Conservation (phyloP, 2,113 vertebrate genomes). For the Octodon degus region DNA sequence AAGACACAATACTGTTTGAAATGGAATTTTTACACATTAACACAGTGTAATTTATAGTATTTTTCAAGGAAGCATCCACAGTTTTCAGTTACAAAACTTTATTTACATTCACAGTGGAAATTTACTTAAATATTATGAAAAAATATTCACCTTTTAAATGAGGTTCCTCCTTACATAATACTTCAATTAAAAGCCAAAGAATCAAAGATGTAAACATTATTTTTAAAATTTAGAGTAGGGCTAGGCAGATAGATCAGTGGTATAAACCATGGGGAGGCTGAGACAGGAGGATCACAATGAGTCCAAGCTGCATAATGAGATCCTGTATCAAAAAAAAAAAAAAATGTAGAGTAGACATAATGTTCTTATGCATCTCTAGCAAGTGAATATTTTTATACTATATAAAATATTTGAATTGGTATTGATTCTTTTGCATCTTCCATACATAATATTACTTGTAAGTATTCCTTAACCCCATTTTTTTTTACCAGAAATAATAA, state of each 20-base stretch:
- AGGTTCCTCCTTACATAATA: background rate
- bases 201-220: conserved; percentile 4
- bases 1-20: background rate
- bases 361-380: background rate
- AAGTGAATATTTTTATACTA: conserved; percentile 54
- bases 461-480: conserved; percentile 45
- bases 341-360: conserved; percentile 22
- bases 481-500: conserved; percentile 24
- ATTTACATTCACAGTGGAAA: conserved; percentile 1
- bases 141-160: background rate
- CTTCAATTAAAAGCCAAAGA: conserved; percentile 48
- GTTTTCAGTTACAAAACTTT: conserved; percentile 12
- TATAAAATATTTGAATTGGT: conserved; percentile 44
- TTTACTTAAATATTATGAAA: conserved; percentile 44
- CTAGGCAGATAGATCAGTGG: too few relatives aligned
- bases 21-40: background rate
- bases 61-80: background rate
- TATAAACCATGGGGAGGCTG: too few relatives aligned
- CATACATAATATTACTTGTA: conserved; percentile 55
- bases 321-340: background rate
- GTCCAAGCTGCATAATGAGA: too few relatives aligned
- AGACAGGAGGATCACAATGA: too few relatives aligned
- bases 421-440: conserved; percentile 51
- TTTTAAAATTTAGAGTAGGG: conserved; percentile 42
- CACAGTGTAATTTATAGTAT: background rate